These are phyloP conservation scores for Hartigia nigra DNA, from an alignment of 2,888 invertebrate genomes.

Conservation along the genomic window DNA sequence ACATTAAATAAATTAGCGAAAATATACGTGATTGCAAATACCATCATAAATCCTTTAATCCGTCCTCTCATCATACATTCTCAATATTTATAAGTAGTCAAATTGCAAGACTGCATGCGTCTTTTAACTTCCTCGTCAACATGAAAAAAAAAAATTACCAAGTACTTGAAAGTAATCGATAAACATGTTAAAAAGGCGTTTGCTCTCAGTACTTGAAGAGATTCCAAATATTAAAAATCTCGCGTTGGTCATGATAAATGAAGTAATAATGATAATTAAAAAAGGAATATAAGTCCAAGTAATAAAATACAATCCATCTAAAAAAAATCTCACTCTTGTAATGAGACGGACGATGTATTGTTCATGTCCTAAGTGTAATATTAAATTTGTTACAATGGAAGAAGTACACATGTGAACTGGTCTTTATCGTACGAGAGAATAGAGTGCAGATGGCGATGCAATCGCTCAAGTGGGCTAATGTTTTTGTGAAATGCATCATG, in stretches of 20 bases:
- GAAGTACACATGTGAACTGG: slow-evolving; percentile 8
- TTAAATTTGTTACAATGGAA: slow-evolving; percentile 8
- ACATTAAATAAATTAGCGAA: slow-evolving; percentile 40
- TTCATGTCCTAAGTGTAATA: slow-evolving; percentile 3
- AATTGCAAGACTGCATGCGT: neutral
- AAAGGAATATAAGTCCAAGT: neutral
- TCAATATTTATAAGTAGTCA: neutral
- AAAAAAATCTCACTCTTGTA: neutral
- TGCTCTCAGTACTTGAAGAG: neutral
- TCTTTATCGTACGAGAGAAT: slow-evolving; percentile 4
- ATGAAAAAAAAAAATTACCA: neutral
- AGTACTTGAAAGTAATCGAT: neutral
- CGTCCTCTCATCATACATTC: neutral
- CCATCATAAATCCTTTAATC: neutral
- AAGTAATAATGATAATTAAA: neutral
- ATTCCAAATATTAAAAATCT: neutral
- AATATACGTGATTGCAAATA: neutral
- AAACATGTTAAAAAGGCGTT: neutral
- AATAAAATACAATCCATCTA: slow-evolving; percentile 19
- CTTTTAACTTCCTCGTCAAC: neutral
- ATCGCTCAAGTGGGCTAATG: slow-evolving; percentile 21
- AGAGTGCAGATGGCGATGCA: slow-evolving; percentile 20
- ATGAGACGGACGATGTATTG: slow-evolving; percentile 32
- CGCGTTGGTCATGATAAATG: neutral
- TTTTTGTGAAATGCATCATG: slow-evolving; percentile 41